Evolutionary conservation across 2,797 vertebrate genomes (phyloP), one percentile per base, ranked within the genome.

Genomic region (Mionectes olivaceus): DNA sequence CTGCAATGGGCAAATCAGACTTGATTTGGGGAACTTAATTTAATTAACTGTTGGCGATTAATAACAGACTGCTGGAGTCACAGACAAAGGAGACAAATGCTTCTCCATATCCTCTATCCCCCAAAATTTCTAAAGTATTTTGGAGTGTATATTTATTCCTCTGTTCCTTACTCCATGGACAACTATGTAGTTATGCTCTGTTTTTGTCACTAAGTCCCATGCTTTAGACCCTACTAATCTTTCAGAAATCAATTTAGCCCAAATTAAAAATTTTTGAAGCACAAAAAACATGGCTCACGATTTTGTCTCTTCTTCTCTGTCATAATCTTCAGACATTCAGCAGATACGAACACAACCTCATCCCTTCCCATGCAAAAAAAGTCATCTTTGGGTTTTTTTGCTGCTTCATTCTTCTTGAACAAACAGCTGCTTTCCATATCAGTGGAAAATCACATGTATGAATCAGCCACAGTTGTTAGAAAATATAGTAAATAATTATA

Each of bases 291-390:
- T 10, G 18, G 7, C 6, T 77, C 2, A 1, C 41, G 3, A 35
- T 46, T 57, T 37, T 8, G 2, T 49, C 78, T 55, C 12, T 63
- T 32, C 1, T 13, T 59, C 67, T 89, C 50, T 56, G 6, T 35
- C 0, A 0, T 22, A 61, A 32, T 3, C 4, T 11, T 61, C 23
- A 74, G 47, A 46, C 4, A 19, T 15, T 43, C 21, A 55, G 24
- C 10, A 81, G 35, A 61, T 53, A 27, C 81, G 30, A 74, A 69
- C 9, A 60, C 5, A 53, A 18, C 7, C 7, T 35, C 7, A 18
- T 83, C 25, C 19, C 13, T 67, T 75, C 44, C 9, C 5, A 22
- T 9, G 10, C 0, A 37, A 87, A 83, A 60, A 39, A n/a, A 22
- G 2, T 8, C 0, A 1, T 19, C 7, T 41, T 56, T 16, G 4